phyloP scores from a whole-genome alignment of 2,113 vertebrate species.

The Muscicapa adusta region DNA sequence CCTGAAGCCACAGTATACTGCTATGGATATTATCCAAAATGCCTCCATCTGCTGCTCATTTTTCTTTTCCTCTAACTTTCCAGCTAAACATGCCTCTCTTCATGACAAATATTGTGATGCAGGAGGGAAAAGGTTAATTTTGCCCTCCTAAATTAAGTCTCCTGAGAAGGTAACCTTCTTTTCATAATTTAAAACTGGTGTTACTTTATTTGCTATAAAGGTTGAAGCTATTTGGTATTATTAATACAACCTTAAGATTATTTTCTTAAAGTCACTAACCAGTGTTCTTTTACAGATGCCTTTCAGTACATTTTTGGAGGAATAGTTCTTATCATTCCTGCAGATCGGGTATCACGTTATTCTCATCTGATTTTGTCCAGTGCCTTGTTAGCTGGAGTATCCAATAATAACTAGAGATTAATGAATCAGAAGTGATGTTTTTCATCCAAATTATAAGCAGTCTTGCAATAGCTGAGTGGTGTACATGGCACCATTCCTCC shows the following conservation, averaged over 20 bases:
- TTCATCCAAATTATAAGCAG: background rate
- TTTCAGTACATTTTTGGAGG: background rate
- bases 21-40: background rate
- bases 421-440: background rate
- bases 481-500: background rate
- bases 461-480: background rate
- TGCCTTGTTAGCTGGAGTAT: background rate
- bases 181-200: background rate
- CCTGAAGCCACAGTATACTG: background rate
- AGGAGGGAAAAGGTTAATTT: background rate
- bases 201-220: background rate
- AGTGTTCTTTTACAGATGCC: background rate
- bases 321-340: background rate
- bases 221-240: background rate
- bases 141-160: background rate
- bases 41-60: background rate
- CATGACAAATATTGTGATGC: background rate
- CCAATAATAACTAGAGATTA: background rate
- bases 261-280: background rate
- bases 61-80: background rate
- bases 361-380: background rate
- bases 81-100: background rate
- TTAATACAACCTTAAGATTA: background rate
- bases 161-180: background rate
- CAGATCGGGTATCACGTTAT: background rate